Conservation (phyloP, 2,113 vertebrate species). For the Gymnarchus niloticus region DNA sequence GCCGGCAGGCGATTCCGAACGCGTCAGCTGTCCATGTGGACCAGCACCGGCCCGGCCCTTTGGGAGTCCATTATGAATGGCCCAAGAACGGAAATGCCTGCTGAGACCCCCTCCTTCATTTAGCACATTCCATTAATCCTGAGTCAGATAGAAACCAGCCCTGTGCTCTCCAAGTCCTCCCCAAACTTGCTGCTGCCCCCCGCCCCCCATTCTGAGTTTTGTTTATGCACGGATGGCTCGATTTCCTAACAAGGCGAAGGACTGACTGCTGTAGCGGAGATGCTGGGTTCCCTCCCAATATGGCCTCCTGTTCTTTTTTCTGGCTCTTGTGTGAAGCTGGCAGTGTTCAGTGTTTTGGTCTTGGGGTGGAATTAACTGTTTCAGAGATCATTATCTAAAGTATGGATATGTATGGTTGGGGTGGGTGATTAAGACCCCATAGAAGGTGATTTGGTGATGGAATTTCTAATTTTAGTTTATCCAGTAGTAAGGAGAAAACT, state of each 20-base stretch:
- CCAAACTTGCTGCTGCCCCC: not conserved
- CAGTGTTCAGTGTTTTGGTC: not conserved
- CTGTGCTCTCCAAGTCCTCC: slow-evolving; percentile 28
- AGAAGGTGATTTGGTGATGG: not conserved
- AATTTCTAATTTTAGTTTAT: not conserved
- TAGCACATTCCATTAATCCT: slow-evolving; percentile 46
- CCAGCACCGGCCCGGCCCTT: slow-evolving; percentile 44
- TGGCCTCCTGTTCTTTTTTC: slow-evolving; percentile 43
- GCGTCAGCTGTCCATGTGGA: not conserved
- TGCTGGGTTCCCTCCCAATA: slow-evolving; percentile 63
- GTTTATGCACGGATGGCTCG: slow-evolving; percentile 52
- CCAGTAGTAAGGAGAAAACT: not conserved
- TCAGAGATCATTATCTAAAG: not conserved
- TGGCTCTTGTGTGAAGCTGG: not conserved
- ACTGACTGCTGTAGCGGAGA: slow-evolving; percentile 25
- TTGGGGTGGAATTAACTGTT: not conserved
- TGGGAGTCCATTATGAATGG: slow-evolving; percentile 51
- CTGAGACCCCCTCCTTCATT: not conserved
- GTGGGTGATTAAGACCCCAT: not conserved
- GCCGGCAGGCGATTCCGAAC: not conserved
- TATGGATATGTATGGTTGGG: not conserved
- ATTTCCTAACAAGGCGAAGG: slow-evolving; percentile 72
- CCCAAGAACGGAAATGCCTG: slow-evolving; percentile 48
- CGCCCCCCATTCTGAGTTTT: slow-evolving; percentile 34
- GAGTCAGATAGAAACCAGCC: slow-evolving; percentile 49